Base-by-base conservation (phyloP, 2,113 vertebrate genomes). In the Tichodroma muraria region DNA sequence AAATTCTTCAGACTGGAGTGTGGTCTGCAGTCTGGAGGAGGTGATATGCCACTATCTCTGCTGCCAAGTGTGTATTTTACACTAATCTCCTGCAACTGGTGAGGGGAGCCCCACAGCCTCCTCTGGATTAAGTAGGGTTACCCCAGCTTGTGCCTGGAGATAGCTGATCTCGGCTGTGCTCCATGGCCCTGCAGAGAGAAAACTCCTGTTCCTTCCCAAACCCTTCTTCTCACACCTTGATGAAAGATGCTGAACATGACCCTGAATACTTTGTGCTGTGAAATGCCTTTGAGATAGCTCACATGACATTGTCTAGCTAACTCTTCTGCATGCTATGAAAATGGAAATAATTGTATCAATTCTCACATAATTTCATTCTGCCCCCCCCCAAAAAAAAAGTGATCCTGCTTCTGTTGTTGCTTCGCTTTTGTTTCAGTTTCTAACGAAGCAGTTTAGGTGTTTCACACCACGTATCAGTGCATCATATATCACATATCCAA, bases 371-470 rank as follows among this genome's bases (percentile, higher is more conserved):
- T 76, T 40, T 16, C 35, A 50, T 10, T 45, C 3, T 5, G 1
- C 3, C 3, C 8, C 5, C 4, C 3, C 2, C 6, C 1, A 11
- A 6, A 24, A 15, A 31, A 40, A 16, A 42, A 3, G 13, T 11
- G 22, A 59, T 69, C 12, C 14, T 19, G 1, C 45, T 61, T 57
- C 57, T 82, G 23, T 52, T 53, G 11, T 56, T 69, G 25, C 24
- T 85, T 90, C 75, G 20, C 44, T 80, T 84, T 83, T 71, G 9
- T 47, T 77, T 81, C 90, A 7, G 2, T 53, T 93, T 70, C 56
- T 75, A 3, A 47, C 27, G 22, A 44, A 65, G 16, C 31, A 24
- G 23, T 42, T 5, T 44, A 80, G 40, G 28, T 65, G 5, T 77
- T 77, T 77, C 60, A 85, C 37, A 61, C 15, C 22, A 53, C 47